A percentile compares a stretch with the other conserved stretches of the same genome.
Conservation (phyloP, 2,888 invertebrate species). For the Esperia sulphurella region DNA sequence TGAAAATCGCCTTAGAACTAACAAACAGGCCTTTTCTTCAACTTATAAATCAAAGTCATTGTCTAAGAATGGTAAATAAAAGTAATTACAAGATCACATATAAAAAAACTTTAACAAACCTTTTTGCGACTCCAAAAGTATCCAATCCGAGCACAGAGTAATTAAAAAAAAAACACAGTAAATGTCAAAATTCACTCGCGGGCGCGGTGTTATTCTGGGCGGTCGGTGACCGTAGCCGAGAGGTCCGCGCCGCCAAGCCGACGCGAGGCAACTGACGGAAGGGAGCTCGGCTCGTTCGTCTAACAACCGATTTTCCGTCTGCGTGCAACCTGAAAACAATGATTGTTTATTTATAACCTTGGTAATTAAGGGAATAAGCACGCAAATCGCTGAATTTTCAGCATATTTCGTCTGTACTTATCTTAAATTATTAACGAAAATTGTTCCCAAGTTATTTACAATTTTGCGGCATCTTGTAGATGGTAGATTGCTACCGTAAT, state of each 20-base stretch:
- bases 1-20: too few species aligned
- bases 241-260: constrained; percentile 51
- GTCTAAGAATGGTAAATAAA: too few species aligned
- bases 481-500: too few species aligned
- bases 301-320: constrained; percentile 9
- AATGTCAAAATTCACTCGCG: constrained; percentile 54
- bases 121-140: constrained; percentile 27
- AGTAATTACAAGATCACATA: too few species aligned
- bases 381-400: background rate
- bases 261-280: constrained; percentile 48
- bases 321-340: constrained; percentile 30
- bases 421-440: too few species aligned
- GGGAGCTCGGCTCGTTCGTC: constrained; percentile 8
- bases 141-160: constrained; percentile 63
- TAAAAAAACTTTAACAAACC: constrained; percentile 38
- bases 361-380: constrained; percentile 5
- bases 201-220: constrained; percentile 22
- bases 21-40: too few species aligned
- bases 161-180: constrained; percentile 39
- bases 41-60: too few species aligned
- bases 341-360: constrained; percentile 25
- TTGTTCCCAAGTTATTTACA: too few species aligned
- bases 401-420: background rate
- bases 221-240: constrained; percentile 21
- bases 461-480: too few species aligned